Conservation (phyloP, 2,797 vertebrate species). For the Mormyrops boulengeri region DNA sequence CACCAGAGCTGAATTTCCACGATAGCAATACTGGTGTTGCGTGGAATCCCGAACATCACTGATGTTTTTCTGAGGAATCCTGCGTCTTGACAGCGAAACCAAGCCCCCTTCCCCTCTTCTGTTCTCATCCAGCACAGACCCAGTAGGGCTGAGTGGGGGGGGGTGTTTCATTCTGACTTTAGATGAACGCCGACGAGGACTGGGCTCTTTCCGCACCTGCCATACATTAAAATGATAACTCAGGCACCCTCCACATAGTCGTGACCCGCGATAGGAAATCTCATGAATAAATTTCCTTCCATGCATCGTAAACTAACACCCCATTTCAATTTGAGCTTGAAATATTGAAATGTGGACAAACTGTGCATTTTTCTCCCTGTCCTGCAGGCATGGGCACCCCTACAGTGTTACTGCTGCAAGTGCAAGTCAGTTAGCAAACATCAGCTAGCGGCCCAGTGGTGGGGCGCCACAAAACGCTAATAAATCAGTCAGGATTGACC, state of each 20-base stretch:
- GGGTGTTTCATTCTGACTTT: background rate
- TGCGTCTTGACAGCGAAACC: background rate
- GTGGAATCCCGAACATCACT: background rate
- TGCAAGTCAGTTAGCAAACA: too few relatives aligned
- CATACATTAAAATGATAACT: background rate
- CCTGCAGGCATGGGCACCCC: background rate
- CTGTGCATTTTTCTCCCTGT: background rate
- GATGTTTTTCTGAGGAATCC: background rate
- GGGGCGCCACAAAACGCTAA: background rate
- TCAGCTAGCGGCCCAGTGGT: background rate
- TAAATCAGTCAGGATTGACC: background rate
- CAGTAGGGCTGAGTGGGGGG: background rate
- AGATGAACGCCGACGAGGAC: background rate
- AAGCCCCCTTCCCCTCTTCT: background rate
- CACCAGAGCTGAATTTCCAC: background rate
- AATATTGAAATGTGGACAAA: background rate
- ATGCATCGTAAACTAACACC: conserved; percentile 1
- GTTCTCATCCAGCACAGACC: background rate
- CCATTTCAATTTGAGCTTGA: background rate
- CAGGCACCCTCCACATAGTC: background rate
- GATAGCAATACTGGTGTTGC: background rate
- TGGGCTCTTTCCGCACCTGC: background rate
- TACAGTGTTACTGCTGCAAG: background rate
- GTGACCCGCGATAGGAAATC: background rate
- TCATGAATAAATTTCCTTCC: conserved; percentile 8